Evolutionary conservation across 1,140 invertebrate genomes (phyloP).

Genomic region (Fopius arisanus): DNA sequence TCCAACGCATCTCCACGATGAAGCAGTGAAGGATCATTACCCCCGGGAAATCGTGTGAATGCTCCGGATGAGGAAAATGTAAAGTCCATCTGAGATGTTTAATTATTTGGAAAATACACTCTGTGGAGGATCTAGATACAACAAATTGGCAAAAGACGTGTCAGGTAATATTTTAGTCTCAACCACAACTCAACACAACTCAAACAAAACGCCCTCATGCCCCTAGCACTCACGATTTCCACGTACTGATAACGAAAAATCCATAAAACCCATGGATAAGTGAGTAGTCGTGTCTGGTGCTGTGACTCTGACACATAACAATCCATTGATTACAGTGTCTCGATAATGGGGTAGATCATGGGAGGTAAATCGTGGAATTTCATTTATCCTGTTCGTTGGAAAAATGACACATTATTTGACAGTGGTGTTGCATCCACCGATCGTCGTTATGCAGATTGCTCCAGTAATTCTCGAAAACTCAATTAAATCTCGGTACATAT

Average conservation of each 20-base stretch:
- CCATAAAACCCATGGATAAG: not conserved
- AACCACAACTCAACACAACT: not conserved
- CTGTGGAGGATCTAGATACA: slow-evolving; percentile 7
- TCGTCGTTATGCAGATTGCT: not conserved
- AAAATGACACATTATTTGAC: not conserved
- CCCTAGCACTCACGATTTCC: not conserved
- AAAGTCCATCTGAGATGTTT: slow-evolving; percentile 22
- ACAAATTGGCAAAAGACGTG: slow-evolving; percentile 15
- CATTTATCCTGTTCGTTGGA: not conserved
- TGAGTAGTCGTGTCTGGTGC: not conserved
- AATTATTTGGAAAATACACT: slow-evolving; percentile 14
- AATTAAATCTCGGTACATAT: not conserved
- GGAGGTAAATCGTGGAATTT: not conserved
- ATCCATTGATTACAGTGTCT: not conserved
- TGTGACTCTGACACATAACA: not conserved
- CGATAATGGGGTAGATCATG: slow-evolving; percentile 3
- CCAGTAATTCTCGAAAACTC: not conserved
- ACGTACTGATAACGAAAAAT: not conserved
- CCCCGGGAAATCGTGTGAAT: not conserved
- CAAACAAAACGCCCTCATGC: not conserved
- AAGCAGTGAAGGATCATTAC: not conserved
- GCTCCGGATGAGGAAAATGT: not conserved
- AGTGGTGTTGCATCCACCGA: not conserved
- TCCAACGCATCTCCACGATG: not conserved
- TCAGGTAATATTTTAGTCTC: slow-evolving; percentile 20